A percentile compares a stretch with the other conserved stretches of the same genome.
These are phyloP conservation scores for Calidris pugnax DNA, from an alignment of 2,113 vertebrate genomes.

Conservation along the genomic window DNA sequence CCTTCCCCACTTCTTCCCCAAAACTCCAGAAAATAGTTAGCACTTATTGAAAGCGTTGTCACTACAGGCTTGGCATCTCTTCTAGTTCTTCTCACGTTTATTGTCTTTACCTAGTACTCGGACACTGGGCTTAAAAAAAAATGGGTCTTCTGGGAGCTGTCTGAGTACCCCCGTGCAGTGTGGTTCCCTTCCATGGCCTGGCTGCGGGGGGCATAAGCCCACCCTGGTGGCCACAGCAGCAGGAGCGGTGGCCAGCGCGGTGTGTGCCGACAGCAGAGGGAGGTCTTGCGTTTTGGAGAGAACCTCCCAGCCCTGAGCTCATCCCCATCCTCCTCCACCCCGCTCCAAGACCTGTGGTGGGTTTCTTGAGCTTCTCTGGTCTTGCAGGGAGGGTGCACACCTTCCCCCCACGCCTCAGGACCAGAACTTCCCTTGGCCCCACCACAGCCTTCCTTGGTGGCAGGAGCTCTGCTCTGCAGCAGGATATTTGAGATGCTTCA, in stretches of 20 bases:
- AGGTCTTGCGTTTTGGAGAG: conserved; percentile 15
- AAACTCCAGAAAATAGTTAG: not conserved
- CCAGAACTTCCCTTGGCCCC: not conserved
- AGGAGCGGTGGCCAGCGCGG: not conserved
- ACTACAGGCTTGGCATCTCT: not conserved
- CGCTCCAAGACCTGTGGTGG: not conserved
- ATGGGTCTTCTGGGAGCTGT: not conserved
- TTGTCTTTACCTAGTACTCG: not conserved
- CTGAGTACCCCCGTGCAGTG: fast-evolving
- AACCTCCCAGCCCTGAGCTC: fast-evolving
- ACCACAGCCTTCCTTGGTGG: fast-evolving
- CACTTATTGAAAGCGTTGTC: fast-evolving
- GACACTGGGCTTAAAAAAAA: not conserved
- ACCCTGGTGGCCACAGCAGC: not conserved
- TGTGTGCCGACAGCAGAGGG: conserved; percentile 21
- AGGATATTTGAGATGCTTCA: not conserved
- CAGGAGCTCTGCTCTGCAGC: not conserved
- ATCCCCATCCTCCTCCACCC: fast-evolving
- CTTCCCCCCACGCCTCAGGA: fast-evolving
- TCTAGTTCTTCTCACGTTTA: not conserved
- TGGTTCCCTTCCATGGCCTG: fast-evolving
- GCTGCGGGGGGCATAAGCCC: fast-evolving
- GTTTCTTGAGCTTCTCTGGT: not conserved
- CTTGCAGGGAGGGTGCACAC: fast-evolving
- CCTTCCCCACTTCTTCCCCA: not conserved